A percentile compares a stretch with the other conserved stretches of the same genome.
phyloP scores from a whole-genome alignment of 2,888 invertebrate genomes.

The Tetragonula carbonaria region DNA sequence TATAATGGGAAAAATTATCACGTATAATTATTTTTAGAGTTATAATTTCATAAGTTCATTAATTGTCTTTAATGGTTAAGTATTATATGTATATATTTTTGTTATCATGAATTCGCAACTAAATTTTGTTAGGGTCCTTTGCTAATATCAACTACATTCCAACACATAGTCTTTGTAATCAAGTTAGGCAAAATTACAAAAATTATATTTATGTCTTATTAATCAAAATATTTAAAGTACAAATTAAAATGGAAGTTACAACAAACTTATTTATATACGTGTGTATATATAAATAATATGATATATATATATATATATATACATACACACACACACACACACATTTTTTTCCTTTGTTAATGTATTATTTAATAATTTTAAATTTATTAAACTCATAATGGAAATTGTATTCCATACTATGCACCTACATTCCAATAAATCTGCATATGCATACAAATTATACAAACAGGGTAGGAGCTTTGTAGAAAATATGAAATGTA shows the following conservation, averaged over 20 bases:
- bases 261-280: neutral
- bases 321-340: neutral
- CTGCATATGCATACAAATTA: conserved; percentile 37
- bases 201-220: conserved; percentile 27
- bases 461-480: conserved; percentile 54
- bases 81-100: conserved; percentile 20
- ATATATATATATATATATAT: neutral
- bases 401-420: conserved; percentile 40
- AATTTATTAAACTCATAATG: conserved; percentile 27
- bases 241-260: conserved; percentile 27
- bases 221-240: conserved; percentile 36
- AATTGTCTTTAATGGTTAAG: conserved; percentile 45
- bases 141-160: conserved; percentile 33
- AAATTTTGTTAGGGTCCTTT: conserved; percentile 36
- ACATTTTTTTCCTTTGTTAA: conserved; percentile 7
- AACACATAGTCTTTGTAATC: conserved; percentile 20
- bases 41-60: conserved; percentile 51
- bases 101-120: conserved; percentile 35
- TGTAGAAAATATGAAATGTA: conserved; percentile 64
- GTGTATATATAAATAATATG: neutral
- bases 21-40: conserved; percentile 35
- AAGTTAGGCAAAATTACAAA: conserved; percentile 6
- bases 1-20: conserved; percentile 20
- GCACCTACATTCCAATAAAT: conserved; percentile 44
- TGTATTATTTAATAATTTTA: conserved; percentile 31